These are phyloP conservation scores for Tricholaema leucomelas DNA, from an alignment of 2,113 vertebrate species.

Conservation along the genomic window DNA sequence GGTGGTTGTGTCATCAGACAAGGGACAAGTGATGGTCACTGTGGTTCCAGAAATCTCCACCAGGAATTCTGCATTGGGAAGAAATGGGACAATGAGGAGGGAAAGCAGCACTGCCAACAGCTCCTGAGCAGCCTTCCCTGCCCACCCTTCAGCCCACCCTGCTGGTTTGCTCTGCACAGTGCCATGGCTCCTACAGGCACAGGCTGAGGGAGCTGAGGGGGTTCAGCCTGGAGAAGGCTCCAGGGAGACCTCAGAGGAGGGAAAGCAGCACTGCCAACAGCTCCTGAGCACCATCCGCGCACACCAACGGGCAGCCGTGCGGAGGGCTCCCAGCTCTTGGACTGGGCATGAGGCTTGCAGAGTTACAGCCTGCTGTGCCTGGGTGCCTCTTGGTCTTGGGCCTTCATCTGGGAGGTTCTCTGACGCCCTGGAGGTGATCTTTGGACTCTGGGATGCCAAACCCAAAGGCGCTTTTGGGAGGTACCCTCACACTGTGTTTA, in stretches of 20 bases:
- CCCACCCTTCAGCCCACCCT: background rate
- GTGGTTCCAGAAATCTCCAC: slow-evolving; percentile 60
- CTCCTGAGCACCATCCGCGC: slow-evolving; percentile 1
- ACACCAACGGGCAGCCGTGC: background rate
- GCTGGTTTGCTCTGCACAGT: background rate
- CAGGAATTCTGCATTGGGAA: background rate
- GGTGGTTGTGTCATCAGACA: accelerated
- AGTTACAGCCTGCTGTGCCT: background rate
- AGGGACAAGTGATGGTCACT: slow-evolving; percentile 22
- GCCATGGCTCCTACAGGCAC: no score
- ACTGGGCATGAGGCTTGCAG: background rate
- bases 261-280: no score
- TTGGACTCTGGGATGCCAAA: background rate
- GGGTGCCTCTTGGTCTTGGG: background rate
- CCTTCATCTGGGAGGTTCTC: background rate
- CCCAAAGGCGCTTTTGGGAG: slow-evolving; percentile 22
- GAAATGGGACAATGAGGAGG: accelerated
- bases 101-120: background rate
- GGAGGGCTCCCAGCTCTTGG: background rate
- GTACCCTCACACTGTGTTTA: slow-evolving; percentile 19
- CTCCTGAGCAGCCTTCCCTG: background rate
- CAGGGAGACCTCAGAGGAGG: no score
- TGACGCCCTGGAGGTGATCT: background rate
- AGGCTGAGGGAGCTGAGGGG: no score
- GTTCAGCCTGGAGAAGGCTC: no score